Evolutionary conservation across 2,888 invertebrate species (phyloP), one percentile per base, ranked within the genome.

Genomic region (Sacculina carcini): DNA sequence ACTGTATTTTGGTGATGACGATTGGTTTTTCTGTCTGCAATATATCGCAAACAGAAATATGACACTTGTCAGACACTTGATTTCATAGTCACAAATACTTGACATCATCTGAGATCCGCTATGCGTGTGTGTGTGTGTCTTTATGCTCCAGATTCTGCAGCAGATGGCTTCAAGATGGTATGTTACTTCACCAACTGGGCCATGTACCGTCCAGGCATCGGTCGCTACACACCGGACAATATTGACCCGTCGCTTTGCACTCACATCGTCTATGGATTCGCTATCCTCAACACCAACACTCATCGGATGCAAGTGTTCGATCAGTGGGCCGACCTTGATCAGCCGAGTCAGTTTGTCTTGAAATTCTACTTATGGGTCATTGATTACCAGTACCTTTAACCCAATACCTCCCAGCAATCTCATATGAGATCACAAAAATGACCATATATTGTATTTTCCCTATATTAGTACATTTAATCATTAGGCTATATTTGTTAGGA

Each of bases 121-220:
- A 55, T 86, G 86, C 59, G 67, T 82, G 19, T 83, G 82, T 73
- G 81, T 81, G 31, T 76, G 77, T 59, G 76, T 75, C 53, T 75
- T 80, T 62, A 71, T 74, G 19, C 77, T 76, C 58, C 67, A 74
- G 14, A 86, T 85, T 63, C n/a, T n/a, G 73, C 74, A 39, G 70
- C 74, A 14, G 79, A 79, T 12, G 59, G 58, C 32, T 62, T 54
- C 55, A 69, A 72, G 57, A 58, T 86, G 0, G 80, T 86, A 0
- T 87, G 86, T 61, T 87, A 87, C 65, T 87, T 85, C 65, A 86
- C 87, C 0, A 87, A 87, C 62, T 89, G 87, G 87, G 84, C 87
- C 5, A 54, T 54, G 55, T 57, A 57, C 48, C 73, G 83, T 51
- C 75, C 73, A 52, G 78, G 75, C 0, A 71, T 73, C 53, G 83